Percentiles rank a stretch among this genome's conserved stretches.
phyloP scores from a whole-genome alignment of 92 coral and sea anemone species.

The Bergia puertoricense region DNA sequence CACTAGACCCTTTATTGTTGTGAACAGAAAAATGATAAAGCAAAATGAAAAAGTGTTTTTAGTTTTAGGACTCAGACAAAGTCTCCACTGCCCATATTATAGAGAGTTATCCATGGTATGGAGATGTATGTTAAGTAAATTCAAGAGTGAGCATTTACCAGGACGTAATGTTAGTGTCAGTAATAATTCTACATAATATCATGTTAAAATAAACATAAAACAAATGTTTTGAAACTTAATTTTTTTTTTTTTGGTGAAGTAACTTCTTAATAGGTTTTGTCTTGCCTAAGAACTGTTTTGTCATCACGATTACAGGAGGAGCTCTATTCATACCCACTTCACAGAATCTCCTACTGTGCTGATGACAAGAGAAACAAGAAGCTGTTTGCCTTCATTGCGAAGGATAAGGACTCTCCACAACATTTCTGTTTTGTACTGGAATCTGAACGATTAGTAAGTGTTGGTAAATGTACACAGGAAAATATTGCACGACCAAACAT shows the following conservation, averaged over 20 bases:
- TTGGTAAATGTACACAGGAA: not conserved
- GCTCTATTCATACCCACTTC: constrained; percentile 82
- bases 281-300: not conserved
- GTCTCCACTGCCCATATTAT: no score
- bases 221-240: not conserved
- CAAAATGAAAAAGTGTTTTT: no score
- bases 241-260: not conserved
- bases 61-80: no score
- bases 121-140: no score
- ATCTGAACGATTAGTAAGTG: constrained; percentile 85
- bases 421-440: constrained; percentile 92
- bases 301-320: constrained; percentile 58
- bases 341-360: constrained; percentile 97
- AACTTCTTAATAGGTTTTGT: not conserved
- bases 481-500: no score
- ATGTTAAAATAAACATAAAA: not conserved
- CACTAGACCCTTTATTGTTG: no score
- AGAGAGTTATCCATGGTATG: no score
- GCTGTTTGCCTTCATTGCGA: constrained; percentile 95
- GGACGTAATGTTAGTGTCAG: no score
- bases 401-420: constrained; percentile 76
- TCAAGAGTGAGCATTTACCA: no score
- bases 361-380: constrained; percentile 92
- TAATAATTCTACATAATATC: no score
- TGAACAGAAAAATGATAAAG: no score